Evolutionary conservation across 2,113 vertebrate genomes (phyloP).

Genomic region (Turdus rufiventris): DNA sequence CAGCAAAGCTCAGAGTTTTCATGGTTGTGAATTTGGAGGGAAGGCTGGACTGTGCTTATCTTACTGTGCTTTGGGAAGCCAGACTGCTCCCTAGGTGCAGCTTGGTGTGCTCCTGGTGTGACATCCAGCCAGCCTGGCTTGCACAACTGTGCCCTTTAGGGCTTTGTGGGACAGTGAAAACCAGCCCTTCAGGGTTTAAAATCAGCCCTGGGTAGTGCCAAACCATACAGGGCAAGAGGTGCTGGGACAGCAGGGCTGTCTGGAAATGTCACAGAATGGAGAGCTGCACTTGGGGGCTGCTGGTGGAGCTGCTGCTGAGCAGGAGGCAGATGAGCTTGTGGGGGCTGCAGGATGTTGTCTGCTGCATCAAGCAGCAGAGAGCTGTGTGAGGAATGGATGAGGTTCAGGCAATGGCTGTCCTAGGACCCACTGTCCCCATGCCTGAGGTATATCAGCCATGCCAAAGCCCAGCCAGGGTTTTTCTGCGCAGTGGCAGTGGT

Average conservation of each 20-base stretch:
- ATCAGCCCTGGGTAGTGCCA: not conserved
- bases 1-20: not conserved
- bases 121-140: not conserved
- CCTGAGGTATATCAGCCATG: not conserved
- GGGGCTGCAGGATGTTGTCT: not conserved
- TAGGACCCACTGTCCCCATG: accelerated
- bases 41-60: not conserved
- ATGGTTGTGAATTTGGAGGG: not conserved
- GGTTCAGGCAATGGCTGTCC: not conserved
- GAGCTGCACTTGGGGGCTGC: not conserved
- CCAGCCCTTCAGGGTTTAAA: not conserved
- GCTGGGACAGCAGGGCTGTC: not conserved
- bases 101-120: not conserved
- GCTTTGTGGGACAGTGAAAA: not conserved
- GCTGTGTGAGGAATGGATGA: not conserved
- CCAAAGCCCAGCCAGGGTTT: not conserved
- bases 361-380: not conserved
- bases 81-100: not conserved
- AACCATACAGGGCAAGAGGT: not conserved
- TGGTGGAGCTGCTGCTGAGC: not conserved
- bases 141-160: not conserved
- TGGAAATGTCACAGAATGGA: not conserved
- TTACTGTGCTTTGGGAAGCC: not conserved
- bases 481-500: not conserved
- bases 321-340: not conserved